Base-by-base conservation (phyloP, 2,113 vertebrate species). In the Bolborhynchus lineola region DNA sequence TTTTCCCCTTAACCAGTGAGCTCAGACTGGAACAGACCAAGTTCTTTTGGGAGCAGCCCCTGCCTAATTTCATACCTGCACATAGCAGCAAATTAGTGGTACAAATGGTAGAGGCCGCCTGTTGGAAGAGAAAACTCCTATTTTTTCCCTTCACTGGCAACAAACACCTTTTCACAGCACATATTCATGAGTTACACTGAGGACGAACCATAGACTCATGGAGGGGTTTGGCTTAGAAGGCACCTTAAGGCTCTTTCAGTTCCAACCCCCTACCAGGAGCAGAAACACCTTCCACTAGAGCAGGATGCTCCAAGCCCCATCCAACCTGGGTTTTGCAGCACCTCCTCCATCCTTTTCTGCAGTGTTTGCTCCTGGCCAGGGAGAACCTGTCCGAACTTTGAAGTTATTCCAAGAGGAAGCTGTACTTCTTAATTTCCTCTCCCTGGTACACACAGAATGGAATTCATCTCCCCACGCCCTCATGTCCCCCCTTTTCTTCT, bases 51-150 rank as follows among this genome's bases (percentile, higher is more conserved):
- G 44, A 90, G 26, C 57, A 69, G 29, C 52, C 20, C 15, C 90
- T 79, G 53, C 70, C n/a, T 72, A n/a, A 85, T 88, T 94, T 85
- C 52, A 80, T 62, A 47, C 76, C 79, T 49, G 60, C 39, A 64
- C 3, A 0, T n/a, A 90, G 57, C 67, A 90, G 87, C 9, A 75
- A 70, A 71, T 19, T 47, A 41, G 41, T 18, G 42, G 55, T 23
- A 74, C 41, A 72, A 67, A 53, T 11, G 11, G 14, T 29, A 78
- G 37, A 28, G 10, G 31, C 20, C 68, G 21, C 16, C 26, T 75
- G 37, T 72, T 79, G 41, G 1, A 91, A 86, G 20, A 86, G 6
- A 2, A 25, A 53, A 12, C 39, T 67, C 33, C 6, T 47, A 37
- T 62, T 91, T 57, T 55, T 55, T n/a, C 62, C 15, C 39, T 75